Evolutionary conservation across 2,113 vertebrate species (phyloP), one percentile per base, ranked within the genome.

Genomic region (Ictidomys tridecemlineatus): DNA sequence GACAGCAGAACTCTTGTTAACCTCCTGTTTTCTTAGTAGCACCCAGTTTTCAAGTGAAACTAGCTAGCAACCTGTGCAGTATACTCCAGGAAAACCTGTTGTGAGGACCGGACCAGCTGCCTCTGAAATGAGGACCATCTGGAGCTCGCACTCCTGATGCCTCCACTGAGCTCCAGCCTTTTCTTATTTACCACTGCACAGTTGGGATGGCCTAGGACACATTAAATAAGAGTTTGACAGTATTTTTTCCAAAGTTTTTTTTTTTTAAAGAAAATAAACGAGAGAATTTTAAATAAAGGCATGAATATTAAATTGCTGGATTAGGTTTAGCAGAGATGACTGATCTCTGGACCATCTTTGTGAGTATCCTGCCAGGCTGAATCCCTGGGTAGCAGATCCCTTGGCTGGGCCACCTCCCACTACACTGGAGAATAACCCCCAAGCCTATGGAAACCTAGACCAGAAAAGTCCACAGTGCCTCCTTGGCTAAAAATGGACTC

Each of bases 271-370:
- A 56, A 63, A n/a, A 53, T 45, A 78, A 45, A 84, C 34, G 30
- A 79, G 51, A 86, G 67, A 87, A 92, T 80, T 88, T 26, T 67
- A 87, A 77, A 93, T 83, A 34, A 56, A 67, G 73, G 18, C 18
- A 8, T 2, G 7, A 8, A 30, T 77, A 26, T 45, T 45, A 24
- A 84, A 16, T 79, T 88, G 53, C 85, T 89, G 65, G n/a, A 39
- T 93, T 37, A 51, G 16, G 8, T 56, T 82, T 13, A 58, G 4
- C 16, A n/a, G n/a, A 69, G 67, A 56, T 34, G 37, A 20, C 51
- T 42, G 6, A 8, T 79, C 26, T 39, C 39, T 37, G 37, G 42
- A 61, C 22, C 9, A 0, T 39, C 37, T 92, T 79, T 32, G 32
- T 42, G 51, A 34, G 63, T 20, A 17, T 32, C 77, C 51, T 61